Conservation (phyloP, 2,888 invertebrate species). For the Trachelus iudaicus region DNA sequence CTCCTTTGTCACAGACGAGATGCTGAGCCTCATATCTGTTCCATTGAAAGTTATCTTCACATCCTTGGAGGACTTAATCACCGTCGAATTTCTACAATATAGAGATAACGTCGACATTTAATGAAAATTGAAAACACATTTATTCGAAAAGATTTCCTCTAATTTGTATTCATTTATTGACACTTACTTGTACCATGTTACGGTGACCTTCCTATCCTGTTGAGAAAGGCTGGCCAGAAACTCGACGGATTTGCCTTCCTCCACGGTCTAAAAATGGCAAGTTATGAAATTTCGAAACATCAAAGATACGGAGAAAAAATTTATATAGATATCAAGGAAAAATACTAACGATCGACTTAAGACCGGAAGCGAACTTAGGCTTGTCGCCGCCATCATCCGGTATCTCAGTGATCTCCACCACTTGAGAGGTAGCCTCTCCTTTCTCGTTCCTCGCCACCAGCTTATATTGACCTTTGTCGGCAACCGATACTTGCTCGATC, state of each 20-base stretch:
- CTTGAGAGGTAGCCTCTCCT: conserved; percentile 90
- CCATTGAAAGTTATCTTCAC: conserved; percentile 87
- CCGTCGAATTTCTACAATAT: conserved; percentile 67
- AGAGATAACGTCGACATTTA: neutral
- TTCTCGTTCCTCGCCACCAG: conserved; percentile 92
- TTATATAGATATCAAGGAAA: conserved; percentile 1
- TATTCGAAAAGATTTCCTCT: neutral
- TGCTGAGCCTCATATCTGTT: conserved; percentile 80
- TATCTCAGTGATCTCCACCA: conserved; percentile 87
- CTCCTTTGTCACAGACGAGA: conserved; percentile 79
- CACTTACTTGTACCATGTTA: conserved; percentile 86
- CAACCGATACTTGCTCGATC: conserved; percentile 83
- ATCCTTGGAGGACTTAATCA: conserved; percentile 82
- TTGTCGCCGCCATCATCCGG: conserved; percentile 82
- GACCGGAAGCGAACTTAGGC: conserved; percentile 82
- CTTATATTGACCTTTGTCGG: conserved; percentile 90
- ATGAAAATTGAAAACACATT: neutral
- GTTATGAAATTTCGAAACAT: conserved; percentile 51
- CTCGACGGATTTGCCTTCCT: conserved; percentile 82
- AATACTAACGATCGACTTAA: conserved; percentile 78
- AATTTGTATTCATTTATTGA: neutral
- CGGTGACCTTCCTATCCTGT: conserved; percentile 81
- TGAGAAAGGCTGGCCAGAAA: conserved; percentile 80
- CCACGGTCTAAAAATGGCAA: conserved; percentile 70
- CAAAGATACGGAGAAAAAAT: conserved; percentile 10